Evolutionary conservation across 2,113 vertebrate genomes (phyloP).

Genomic region (Clupea harengus): DNA sequence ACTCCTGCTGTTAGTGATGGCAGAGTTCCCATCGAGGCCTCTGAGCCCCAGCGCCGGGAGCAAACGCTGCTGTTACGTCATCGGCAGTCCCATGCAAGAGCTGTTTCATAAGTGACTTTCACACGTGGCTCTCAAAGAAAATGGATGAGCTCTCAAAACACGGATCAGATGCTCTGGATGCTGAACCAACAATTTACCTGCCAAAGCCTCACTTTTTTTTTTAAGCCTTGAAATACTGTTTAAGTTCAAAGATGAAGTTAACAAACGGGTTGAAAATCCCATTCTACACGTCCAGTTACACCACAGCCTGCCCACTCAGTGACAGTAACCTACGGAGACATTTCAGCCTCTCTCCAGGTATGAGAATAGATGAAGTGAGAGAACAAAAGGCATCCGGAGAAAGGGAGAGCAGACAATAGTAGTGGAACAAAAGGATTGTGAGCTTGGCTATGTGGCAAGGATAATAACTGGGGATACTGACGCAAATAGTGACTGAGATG

Average conservation of each 20-base stretch:
- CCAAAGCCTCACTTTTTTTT: neutral
- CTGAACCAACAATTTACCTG: neutral
- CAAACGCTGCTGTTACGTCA: neutral
- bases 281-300: neutral
- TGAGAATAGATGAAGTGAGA: neutral
- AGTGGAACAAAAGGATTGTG: conserved; percentile 1
- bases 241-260: neutral
- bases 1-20: neutral
- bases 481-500: conserved; percentile 32
- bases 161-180: neutral
- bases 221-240: neutral
- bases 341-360: neutral
- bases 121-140: neutral
- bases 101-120: neutral
- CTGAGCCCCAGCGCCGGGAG: neutral
- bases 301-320: neutral
- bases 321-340: neutral
- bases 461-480: conserved; percentile 37
- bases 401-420: conserved; percentile 13
- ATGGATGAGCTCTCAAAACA: neutral
- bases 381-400: neutral
- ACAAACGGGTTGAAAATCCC: neutral
- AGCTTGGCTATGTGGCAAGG: conserved; percentile 25
- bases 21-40: neutral
- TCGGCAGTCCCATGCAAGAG: neutral